Base-by-base conservation (phyloP, 2,888 invertebrate species). In the Disparrhopalites patrizii region DNA sequence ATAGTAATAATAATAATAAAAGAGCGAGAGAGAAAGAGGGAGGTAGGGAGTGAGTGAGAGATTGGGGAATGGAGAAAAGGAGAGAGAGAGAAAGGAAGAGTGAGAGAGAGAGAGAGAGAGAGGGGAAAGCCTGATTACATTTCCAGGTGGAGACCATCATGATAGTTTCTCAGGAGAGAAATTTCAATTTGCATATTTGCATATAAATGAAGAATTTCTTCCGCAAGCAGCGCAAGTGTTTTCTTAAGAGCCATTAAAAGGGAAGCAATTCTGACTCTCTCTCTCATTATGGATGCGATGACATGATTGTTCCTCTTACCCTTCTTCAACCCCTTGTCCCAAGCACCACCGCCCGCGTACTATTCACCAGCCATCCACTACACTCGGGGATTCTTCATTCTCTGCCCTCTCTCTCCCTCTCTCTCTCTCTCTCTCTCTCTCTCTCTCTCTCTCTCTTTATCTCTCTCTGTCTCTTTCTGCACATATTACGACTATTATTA, bases 181-280 rank as follows among this genome's bases (percentile, higher is more conserved):
- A 65, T 58, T 65, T 65, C 65, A 65, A 65, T 65, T 58, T 65
- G 38, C 65, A 65, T 65, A 65, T 65, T 65, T 65, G 65, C 65
- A 65, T 65, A 58, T 65, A 65, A 65, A 65, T 65, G 65, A 65
- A 65, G 58, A 65, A 65, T 65, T 65, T 65, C 51, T 52, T 50
- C 50, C 30, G 56, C 23, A 27, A 62, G 20, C 13, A 25, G 57
- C 65, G 57, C 58, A 65, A 65, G 52, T 65, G 65, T 65, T 58
- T 61, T 65, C 58, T 52, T 65, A 58, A 58, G 58, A 58, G 50
- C 60, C 65, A 65, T 65, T 65, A 65, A 58, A 65, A 65, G 50
- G 58, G 28, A 62, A 55, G 30, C 62, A 62, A 54, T 55, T 43
- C 55, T 27, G 47, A 47, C 47, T 47, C n/a, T n/a, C n/a, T n/a